Base-by-base conservation (phyloP, 2,113 vertebrate genomes). In the Pseudopipra pipra region DNA sequence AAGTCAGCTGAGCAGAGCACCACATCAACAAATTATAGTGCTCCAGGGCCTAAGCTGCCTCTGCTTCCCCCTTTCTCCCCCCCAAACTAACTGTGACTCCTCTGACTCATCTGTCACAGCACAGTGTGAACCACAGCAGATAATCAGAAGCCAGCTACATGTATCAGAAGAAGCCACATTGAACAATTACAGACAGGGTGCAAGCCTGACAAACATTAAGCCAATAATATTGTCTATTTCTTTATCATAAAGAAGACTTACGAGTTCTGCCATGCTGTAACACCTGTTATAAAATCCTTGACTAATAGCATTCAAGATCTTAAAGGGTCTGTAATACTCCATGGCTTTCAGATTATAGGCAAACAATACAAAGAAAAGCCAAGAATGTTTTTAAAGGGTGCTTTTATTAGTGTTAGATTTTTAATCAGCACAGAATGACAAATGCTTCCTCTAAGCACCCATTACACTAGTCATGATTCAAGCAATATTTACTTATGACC, bases 61-160 rank as follows among this genome's bases (percentile, higher is more conserved):
- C 44, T 1, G 0, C 8, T 21, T 3, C 27, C 19, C 3, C 9
- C 10, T 8, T 5, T 37, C 22, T 17, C 7, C 2, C 2, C 16
- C 6, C 5, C 8, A 37, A n/a, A 62, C 65, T 23, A 71, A 41
- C 25, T 3, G 0, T 13, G 43, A 56, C 43, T 81, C 21, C 80
- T 55, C 74, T 25, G 33, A 59, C 63, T 63, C 61, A 63, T 63
- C 61, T 77, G 58, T 9, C 72, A 58, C 46, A 77, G 58, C 62
- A 43, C 0, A 47, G 41, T 61, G 33, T 11, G 43, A 92, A 25
- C 49, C 37, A 41, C 37, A 44, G 31, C 0, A 28, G 54, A 68
- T 31, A 46, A 89, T 24, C 9, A 84, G 49, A 37, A 76, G 37
- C 14, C 81, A 76, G 33, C 33, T 43, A 44, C 7, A 0, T 13